These are phyloP conservation scores for Sinocyclocheilus maitianheensis DNA, from an alignment of 2,113 vertebrate species.

Conservation along the genomic window DNA sequence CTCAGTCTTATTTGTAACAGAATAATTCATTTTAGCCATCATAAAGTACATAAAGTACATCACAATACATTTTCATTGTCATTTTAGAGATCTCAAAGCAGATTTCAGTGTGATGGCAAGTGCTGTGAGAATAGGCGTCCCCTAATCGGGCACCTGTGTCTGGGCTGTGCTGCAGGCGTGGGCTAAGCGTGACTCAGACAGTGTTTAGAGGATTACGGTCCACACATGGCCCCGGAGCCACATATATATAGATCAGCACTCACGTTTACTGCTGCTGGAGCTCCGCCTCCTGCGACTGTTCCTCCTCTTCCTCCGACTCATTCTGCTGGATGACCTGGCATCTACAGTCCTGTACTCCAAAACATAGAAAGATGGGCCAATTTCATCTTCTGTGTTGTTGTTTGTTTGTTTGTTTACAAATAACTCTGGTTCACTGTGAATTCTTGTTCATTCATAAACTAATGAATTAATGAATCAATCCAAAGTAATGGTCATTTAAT, in stretches of 20 bases:
- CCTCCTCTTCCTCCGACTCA: constrained; percentile 86
- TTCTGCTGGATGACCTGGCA: constrained; percentile 56
- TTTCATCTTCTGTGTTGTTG: not conserved
- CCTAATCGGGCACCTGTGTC: constrained; percentile 38
- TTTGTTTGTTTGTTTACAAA: not conserved
- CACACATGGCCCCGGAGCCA: not conserved
- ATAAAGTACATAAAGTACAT: too few species aligned
- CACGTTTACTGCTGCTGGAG: constrained; percentile 82
- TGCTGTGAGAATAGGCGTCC: not conserved
- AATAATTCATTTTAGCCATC: not conserved
- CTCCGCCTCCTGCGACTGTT: constrained; percentile 79
- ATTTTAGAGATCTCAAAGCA: not conserved
- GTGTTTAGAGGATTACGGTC: constrained; percentile 62
- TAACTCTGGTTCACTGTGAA: not conserved
- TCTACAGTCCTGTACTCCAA: constrained; percentile 36
- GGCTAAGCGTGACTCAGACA: constrained; percentile 62
- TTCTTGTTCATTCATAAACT: not conserved
- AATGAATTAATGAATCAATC: not conserved
- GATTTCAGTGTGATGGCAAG: not conserved
- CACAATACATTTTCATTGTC: too few species aligned
- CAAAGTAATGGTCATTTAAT: not conserved
- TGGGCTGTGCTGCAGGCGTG: constrained; percentile 17
- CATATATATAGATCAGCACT: constrained; percentile 63
- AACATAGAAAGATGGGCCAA: not conserved
- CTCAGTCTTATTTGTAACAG: not conserved